These are phyloP conservation scores for Heteromormyrus szaboi DNA, from an alignment of 2,797 vertebrate species.

Conservation along the genomic window DNA sequence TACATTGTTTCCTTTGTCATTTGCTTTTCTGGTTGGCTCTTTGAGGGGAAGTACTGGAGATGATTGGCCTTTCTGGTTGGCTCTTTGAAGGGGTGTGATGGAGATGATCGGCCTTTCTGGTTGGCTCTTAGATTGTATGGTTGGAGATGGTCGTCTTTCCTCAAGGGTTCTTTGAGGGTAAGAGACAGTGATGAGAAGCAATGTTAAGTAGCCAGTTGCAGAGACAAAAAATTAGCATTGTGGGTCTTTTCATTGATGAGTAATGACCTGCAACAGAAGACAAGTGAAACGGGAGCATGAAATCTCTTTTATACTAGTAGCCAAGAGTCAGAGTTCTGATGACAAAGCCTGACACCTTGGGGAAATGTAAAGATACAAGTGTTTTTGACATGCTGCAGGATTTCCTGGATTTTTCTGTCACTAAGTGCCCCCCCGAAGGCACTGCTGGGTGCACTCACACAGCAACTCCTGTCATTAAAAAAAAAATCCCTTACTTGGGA, in stretches of 20 bases:
- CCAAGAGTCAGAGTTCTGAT: not conserved
- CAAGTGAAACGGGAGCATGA: not conserved
- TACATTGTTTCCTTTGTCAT: not conserved
- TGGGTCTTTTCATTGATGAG: not conserved
- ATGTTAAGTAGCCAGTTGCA: not conserved
- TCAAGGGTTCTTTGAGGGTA: not conserved
- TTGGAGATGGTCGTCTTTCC: not conserved
- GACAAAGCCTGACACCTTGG: conserved; percentile 10
- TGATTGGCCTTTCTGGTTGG: not conserved
- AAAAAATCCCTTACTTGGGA: conserved; percentile 10
- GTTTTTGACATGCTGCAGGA: conserved; percentile 8
- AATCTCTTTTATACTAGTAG: not conserved
- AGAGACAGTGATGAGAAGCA: not conserved
- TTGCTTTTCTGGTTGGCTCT: not conserved
- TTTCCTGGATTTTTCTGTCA: conserved; percentile 13
- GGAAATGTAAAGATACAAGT: conserved; percentile 9
- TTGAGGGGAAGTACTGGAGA: not conserved
- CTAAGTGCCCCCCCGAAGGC: conserved; percentile 12
- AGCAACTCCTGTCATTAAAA: conserved; percentile 11
- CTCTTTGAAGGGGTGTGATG: not conserved
- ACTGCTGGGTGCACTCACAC: not conserved
- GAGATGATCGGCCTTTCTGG: not conserved
- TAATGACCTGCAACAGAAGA: not conserved
- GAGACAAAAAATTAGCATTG: not conserved
- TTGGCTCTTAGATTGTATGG: not conserved